Evolutionary conservation across 2,797 vertebrate genomes (phyloP).

Genomic region (Myotis daubentonii): DNA sequence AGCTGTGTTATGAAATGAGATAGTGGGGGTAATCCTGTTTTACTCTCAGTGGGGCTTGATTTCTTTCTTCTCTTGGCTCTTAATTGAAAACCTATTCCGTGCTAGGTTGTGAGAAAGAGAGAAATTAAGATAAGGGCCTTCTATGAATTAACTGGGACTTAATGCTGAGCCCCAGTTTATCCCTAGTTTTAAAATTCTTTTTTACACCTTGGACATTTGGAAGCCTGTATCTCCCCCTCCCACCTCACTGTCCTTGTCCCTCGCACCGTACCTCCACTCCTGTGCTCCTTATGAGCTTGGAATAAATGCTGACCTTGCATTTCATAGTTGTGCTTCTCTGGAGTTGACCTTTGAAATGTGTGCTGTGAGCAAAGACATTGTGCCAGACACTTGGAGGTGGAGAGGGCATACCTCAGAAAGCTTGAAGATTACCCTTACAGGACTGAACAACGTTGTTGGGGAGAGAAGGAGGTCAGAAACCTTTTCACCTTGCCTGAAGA

Average conservation of each 20-base stretch:
- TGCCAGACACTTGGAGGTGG: background rate
- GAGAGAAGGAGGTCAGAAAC: background rate
- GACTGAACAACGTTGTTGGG: background rate
- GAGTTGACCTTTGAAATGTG: background rate
- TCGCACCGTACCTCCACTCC: background rate
- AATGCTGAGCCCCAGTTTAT: background rate
- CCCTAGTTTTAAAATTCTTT: slow-evolving; percentile 37
- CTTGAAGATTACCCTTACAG: slow-evolving; percentile 7
- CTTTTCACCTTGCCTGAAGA: background rate
- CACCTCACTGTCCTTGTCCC: background rate
- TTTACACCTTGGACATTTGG: background rate
- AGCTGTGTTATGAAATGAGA: background rate
- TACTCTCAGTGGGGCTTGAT: background rate
- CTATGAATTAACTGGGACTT: background rate
- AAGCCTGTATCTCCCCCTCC: background rate
- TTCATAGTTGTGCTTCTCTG: slow-evolving; percentile 24
- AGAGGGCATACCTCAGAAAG: background rate
- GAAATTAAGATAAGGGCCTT: background rate
- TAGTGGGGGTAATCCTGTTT: background rate
- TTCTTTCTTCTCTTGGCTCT: background rate
- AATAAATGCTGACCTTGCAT: slow-evolving; percentile 6
- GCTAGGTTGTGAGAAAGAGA: background rate
- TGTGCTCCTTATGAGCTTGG: background rate
- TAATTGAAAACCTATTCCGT: background rate
- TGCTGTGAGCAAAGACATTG: slow-evolving; percentile 2